Percentiles rank a stretch among this genome's conserved stretches.
These are phyloP conservation scores for Rhingia campestris DNA, from an alignment of 2,888 invertebrate genomes.

Conservation along the genomic window DNA sequence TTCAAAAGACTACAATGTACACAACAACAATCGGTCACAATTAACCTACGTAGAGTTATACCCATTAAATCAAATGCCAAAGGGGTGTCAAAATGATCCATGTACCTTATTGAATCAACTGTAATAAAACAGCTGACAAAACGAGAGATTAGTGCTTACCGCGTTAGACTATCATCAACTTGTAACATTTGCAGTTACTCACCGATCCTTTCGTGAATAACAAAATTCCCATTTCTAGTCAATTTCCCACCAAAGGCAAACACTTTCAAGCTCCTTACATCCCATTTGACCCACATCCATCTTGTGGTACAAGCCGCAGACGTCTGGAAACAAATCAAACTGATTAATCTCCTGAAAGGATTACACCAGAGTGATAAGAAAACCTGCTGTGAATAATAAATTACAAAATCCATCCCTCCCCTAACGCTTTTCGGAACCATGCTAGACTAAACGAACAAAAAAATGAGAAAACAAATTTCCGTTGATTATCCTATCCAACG, in stretches of 20 bases:
- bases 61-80: too few relatives aligned
- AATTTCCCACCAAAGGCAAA: constrained; percentile 14
- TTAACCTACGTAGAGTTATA: too few relatives aligned
- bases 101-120: too few relatives aligned
- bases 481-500: constrained; percentile 24
- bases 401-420: constrained; percentile 38
- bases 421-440: not conserved
- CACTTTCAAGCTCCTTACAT: constrained; percentile 8
- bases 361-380: constrained; percentile 40
- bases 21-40: too few relatives aligned
- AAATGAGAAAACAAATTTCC: not conserved
- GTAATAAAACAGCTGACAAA: too few relatives aligned
- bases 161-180: not conserved
- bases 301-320: constrained; percentile 49
- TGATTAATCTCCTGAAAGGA: constrained; percentile 66
- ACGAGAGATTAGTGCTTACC: not conserved
- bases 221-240: constrained; percentile 28
- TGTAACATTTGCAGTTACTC: too few relatives aligned
- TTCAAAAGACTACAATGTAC: too few relatives aligned
- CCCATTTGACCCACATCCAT: constrained; percentile 50
- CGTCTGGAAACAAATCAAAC: constrained; percentile 60
- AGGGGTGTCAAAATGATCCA: too few relatives aligned
- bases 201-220: not conserved
- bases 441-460: not conserved
- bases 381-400: constrained; percentile 58